These are phyloP conservation scores for Busseola fusca DNA, from an alignment of 2,888 invertebrate genomes.

Conservation along the genomic window DNA sequence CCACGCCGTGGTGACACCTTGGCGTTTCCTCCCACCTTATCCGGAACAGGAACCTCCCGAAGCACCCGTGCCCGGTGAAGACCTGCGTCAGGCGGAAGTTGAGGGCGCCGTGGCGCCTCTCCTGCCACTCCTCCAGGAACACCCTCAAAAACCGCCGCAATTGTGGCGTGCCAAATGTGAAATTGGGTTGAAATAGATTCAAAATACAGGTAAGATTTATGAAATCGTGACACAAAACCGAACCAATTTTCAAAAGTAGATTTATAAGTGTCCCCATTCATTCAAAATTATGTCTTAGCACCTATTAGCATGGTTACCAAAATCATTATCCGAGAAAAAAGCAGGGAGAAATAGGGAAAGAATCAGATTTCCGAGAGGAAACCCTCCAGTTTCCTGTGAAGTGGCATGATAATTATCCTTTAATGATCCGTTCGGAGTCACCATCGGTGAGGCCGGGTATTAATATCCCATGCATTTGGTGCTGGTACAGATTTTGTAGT, in stretches of 20 bases:
- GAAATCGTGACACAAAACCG: background rate
- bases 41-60: too few relatives aligned
- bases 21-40: too few relatives aligned
- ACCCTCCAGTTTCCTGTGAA: slow-evolving; percentile 82
- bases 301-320: slow-evolving; percentile 38
- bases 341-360: slow-evolving; percentile 73
- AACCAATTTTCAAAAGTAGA: background rate
- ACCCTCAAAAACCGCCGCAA: too few relatives aligned
- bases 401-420: slow-evolving; percentile 86
- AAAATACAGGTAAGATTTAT: background rate
- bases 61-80: too few relatives aligned
- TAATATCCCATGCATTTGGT: slow-evolving; percentile 82
- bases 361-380: slow-evolving; percentile 85
- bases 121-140: too few relatives aligned
- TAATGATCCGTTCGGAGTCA: slow-evolving; percentile 84
- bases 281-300: slow-evolving; percentile 37
- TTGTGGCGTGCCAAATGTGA: too few relatives aligned
- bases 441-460: slow-evolving; percentile 81
- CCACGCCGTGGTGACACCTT: too few relatives aligned
- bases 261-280: slow-evolving; percentile 18
- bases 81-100: too few relatives aligned
- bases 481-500: slow-evolving; percentile 70
- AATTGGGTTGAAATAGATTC: too few relatives aligned
- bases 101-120: too few relatives aligned
- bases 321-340: slow-evolving; percentile 65